Evolutionary conservation across 2,888 invertebrate genomes (phyloP).

Genomic region (Lutraria lutraria): DNA sequence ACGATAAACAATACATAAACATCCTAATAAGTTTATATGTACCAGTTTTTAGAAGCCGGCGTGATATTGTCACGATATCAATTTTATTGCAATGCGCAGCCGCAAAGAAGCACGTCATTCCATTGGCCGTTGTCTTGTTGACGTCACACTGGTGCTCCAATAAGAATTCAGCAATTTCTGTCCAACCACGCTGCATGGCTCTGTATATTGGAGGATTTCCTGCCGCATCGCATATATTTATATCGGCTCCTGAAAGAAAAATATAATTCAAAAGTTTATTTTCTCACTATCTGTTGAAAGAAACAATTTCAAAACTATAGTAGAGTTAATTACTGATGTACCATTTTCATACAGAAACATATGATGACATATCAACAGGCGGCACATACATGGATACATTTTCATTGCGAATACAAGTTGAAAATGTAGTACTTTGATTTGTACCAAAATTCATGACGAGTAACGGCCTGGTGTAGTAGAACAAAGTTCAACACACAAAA

Average conservation of each 20-base stretch:
- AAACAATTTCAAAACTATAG: too few relatives aligned
- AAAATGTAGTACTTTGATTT: too few relatives aligned
- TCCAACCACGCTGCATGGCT: conserved; percentile 61
- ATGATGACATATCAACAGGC: too few relatives aligned
- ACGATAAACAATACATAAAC: too few relatives aligned
- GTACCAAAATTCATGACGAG: too few relatives aligned
- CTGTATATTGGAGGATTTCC: conserved; percentile 59
- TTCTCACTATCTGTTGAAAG: too few relatives aligned
- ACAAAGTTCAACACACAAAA: too few relatives aligned
- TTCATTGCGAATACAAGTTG: too few relatives aligned
- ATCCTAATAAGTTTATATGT: neutral
- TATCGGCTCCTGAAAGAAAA: conserved; percentile 60
- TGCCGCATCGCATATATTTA: conserved; percentile 52
- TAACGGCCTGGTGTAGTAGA: too few relatives aligned
- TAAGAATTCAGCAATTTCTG: conserved; percentile 61
- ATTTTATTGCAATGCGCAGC: conserved; percentile 59
- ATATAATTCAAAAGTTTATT: neutral
- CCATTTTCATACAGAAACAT: too few relatives aligned
- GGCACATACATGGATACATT: too few relatives aligned
- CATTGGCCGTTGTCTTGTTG: conserved; percentile 62
- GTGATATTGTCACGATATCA: conserved; percentile 47
- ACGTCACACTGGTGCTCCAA: conserved; percentile 68
- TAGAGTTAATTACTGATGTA: too few relatives aligned
- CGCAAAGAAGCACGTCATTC: conserved; percentile 60
- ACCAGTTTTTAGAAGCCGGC: conserved; percentile 67